Conservation (phyloP, 2,113 vertebrate species). For the Solea solea region DNA sequence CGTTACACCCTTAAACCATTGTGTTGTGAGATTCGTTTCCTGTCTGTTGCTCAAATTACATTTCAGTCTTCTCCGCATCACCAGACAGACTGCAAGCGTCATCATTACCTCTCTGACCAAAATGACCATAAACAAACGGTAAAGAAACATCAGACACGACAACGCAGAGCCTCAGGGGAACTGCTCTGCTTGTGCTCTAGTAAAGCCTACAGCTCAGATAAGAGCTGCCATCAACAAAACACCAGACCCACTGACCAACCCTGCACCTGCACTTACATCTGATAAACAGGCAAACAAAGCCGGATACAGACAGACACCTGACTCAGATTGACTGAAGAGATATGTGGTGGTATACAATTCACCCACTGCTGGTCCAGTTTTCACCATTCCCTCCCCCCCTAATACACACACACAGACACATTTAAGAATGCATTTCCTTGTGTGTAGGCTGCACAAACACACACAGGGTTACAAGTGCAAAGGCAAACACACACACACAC, state of each 20-base stretch:
- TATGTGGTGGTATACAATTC: conserved; percentile 20
- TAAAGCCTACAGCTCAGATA: conserved; percentile 26
- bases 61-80: not conserved
- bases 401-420: conserved; percentile 9
- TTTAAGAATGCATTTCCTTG: conserved; percentile 5
- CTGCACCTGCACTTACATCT: conserved; percentile 42
- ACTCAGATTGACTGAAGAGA: conserved; percentile 34
- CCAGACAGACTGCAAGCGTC: conserved; percentile 11
- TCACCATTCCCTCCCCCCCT: not conserved
- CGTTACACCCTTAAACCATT: not conserved
- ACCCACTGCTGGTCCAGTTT: conserved; percentile 22
- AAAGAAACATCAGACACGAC: conserved; percentile 1
- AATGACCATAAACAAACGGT: not conserved
- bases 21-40: conserved; percentile 1
- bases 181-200: conserved; percentile 3
- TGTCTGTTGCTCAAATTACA: not conserved
- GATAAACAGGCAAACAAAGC: conserved; percentile 46
- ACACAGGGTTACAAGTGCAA: not conserved
- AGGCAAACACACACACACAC: not conserved
- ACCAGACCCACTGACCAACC: conserved; percentile 13
- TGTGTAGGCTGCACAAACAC: not conserved
- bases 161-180: conserved; percentile 20
- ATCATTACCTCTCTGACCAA: conserved; percentile 15
- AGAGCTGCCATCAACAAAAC: conserved; percentile 35
- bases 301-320: conserved; percentile 23